phyloP scores from a whole-genome alignment of 2,113 vertebrate species.

The Sturnira hondurensis region DNA sequence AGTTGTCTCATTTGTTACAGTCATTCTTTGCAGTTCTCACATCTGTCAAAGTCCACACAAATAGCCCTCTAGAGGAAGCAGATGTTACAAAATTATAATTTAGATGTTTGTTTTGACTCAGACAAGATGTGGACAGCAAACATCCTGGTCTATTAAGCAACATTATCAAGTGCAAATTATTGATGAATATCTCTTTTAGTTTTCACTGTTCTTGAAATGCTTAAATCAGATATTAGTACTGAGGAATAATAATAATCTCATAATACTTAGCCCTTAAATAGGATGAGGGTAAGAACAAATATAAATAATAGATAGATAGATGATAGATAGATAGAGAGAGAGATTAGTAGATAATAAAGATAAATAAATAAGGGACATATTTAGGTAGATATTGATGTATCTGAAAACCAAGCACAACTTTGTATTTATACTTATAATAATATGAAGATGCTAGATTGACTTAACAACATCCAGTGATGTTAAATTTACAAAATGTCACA shows the following conservation, averaged over 20 bases:
- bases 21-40: constrained; percentile 72
- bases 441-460: not conserved
- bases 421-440: not conserved
- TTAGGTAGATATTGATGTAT: not conserved
- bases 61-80: constrained; percentile 79
- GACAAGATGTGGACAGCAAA: constrained; percentile 77
- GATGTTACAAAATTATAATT: constrained; percentile 82
- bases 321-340: no score
- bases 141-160: constrained; percentile 67
- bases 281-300: not conserved
- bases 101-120: constrained; percentile 80
- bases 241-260: constrained; percentile 1
- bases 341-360: not conserved
- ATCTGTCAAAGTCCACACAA: constrained; percentile 80
- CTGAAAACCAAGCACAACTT: not conserved
- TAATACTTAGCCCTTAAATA: not conserved
- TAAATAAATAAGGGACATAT: not conserved
- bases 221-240: constrained; percentile 56
- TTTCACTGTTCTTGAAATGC: constrained; percentile 53
- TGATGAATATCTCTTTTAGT: constrained; percentile 59
- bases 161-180: constrained; percentile 75
- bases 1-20: constrained; percentile 71
- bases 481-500: not conserved
- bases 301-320: not conserved
- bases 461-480: not conserved